Evolutionary conservation across 2,888 invertebrate genomes (phyloP).

Genomic region (Barypeithes pellucidus): DNA sequence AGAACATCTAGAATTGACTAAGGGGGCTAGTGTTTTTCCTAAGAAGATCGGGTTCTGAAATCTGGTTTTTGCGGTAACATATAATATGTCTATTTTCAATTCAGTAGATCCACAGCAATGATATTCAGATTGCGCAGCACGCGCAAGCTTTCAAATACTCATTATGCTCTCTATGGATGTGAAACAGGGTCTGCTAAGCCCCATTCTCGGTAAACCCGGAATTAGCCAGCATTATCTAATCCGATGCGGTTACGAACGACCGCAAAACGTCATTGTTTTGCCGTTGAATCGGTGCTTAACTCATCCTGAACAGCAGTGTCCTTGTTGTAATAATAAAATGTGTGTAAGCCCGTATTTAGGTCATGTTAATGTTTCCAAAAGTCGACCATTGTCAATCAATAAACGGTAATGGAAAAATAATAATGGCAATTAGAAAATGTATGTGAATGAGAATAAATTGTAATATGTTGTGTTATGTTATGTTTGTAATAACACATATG

Average conservation of each 20-base stretch:
- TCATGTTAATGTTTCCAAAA: neutral
- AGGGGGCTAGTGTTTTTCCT: no score
- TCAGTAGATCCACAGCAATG: neutral
- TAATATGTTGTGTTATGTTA: no score
- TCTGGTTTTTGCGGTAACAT: no score
- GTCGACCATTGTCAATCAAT: neutral
- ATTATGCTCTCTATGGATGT: constrained; percentile 7
- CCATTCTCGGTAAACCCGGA: constrained; percentile 26
- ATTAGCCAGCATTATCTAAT: constrained; percentile 22
- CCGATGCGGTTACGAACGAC: constrained; percentile 16
- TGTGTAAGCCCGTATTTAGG: constrained; percentile 1
- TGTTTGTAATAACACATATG: no score
- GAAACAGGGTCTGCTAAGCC: neutral
- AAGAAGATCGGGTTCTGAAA: no score
- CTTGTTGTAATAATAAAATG: neutral
- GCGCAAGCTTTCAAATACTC: constrained; percentile 12
- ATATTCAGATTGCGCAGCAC: constrained; percentile 5
- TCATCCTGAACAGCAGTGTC: constrained; percentile 7
- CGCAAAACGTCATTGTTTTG: constrained; percentile 36
- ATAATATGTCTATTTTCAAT: neutral
- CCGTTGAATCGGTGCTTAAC: constrained; percentile 20
- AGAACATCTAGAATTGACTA: no score
- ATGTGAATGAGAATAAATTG: no score
- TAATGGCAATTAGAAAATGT: neutral
- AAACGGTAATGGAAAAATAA: neutral